Conservation (phyloP, 2,797 vertebrate species). For the Columba guinea region DNA sequence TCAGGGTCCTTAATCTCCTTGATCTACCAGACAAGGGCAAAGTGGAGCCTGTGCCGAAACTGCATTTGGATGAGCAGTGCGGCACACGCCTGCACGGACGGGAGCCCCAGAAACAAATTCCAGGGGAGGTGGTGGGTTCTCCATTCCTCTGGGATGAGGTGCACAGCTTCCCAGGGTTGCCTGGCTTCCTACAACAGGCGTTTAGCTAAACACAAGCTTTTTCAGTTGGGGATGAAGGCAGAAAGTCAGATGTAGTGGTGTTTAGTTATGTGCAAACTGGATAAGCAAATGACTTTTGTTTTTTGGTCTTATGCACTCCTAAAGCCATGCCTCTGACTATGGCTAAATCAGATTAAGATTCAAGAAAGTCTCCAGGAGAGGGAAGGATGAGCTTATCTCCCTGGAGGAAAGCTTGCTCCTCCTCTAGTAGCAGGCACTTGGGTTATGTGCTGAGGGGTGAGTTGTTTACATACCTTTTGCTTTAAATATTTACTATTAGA, state of each 20-base stretch:
- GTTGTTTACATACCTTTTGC: slow-evolving; percentile 50
- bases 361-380: neutral
- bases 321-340: neutral
- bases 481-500: slow-evolving; percentile 20
- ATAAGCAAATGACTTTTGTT: neutral
- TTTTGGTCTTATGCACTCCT: neutral
- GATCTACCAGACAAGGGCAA: neutral
- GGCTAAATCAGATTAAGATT: neutral
- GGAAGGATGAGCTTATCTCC: neutral
- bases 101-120: neutral
- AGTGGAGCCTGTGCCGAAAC: neutral
- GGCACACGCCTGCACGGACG: neutral
- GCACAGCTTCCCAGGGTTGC: neutral
- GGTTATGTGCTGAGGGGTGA: neutral
- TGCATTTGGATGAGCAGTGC: neutral
- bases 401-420: neutral
- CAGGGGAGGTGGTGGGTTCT: neutral
- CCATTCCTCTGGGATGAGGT: neutral
- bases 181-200: neutral
- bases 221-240: neutral
- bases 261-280: neutral
- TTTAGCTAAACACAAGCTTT: neutral
- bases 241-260: neutral
- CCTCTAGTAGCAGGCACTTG: neutral
- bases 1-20: neutral